Percentiles rank a stretch among this genome's conserved stretches.
Conservation (phyloP, 64 coral and sea anemone species). For the Trachythela sp. region DNA sequence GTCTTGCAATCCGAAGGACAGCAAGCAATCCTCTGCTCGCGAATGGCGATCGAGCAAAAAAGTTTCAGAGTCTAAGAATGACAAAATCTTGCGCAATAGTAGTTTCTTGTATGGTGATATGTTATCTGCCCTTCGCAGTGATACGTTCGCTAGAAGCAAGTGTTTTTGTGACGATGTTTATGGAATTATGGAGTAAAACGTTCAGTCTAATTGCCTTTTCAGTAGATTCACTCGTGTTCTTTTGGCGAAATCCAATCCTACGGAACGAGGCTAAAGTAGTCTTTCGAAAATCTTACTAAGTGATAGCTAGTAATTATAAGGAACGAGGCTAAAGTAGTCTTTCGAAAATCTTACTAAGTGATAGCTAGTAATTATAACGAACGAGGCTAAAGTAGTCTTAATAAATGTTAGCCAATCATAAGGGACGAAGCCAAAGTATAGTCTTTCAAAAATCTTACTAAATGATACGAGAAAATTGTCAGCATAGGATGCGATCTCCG, state of each 20-base stretch:
- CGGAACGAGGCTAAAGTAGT: neutral
- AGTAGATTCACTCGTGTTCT: neutral
- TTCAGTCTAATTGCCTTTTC: neutral
- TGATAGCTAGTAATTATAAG: too few relatives aligned
- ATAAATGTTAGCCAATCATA: too few relatives aligned
- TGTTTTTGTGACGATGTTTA: neutral
- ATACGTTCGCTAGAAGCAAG: neutral
- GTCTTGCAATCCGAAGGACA: neutral
- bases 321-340: too few relatives aligned
- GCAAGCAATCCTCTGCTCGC: neutral
- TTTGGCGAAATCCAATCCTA: neutral
- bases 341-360: too few relatives aligned
- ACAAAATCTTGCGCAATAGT: neutral
- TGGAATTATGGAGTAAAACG: neutral
- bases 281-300: neutral
- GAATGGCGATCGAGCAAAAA: neutral
- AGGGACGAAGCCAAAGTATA: too few relatives aligned
- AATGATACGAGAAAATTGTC: too few relatives aligned
- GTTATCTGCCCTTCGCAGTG: neutral
- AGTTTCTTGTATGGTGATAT: neutral
- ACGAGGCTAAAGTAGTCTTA: too few relatives aligned
- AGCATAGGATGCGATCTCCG: too few relatives aligned
- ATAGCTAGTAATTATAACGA: too few relatives aligned
- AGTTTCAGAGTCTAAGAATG: neutral
- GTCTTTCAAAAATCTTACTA: too few relatives aligned